These are phyloP conservation scores for Microtus richardsoni DNA, from an alignment of 2,113 vertebrate genomes.

Conservation along the genomic window DNA sequence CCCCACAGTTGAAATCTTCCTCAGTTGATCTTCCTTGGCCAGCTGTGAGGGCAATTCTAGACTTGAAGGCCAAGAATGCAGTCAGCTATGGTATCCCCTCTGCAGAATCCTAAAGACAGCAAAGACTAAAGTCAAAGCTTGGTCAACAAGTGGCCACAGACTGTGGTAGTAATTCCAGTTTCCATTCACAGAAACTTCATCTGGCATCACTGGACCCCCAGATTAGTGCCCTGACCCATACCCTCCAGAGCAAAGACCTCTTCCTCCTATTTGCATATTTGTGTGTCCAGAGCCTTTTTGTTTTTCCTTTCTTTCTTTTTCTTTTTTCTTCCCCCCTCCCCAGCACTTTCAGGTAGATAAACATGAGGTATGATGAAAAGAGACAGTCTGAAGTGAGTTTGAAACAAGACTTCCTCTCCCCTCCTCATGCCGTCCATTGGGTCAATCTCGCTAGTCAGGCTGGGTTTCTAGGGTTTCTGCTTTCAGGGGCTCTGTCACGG, in stretches of 20 bases:
- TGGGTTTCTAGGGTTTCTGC: neutral
- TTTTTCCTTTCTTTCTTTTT: neutral
- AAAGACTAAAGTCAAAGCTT: neutral
- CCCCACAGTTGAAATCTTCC: slow-evolving; percentile 27
- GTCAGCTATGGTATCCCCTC: neutral
- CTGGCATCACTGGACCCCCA: neutral
- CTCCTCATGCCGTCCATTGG: neutral
- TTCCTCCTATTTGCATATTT: neutral
- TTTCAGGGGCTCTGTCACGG: neutral
- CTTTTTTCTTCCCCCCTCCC: accelerated
- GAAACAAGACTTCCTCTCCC: neutral
- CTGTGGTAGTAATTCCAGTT: neutral
- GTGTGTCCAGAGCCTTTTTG: neutral
- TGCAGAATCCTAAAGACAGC: neutral
- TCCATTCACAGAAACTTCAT: neutral
- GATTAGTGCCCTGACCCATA: accelerated
- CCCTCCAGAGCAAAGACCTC: accelerated
- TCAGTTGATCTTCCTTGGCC: neutral
- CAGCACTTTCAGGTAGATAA: neutral
- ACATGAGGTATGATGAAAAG: neutral
- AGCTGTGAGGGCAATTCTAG: neutral
- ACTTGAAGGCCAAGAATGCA: neutral
- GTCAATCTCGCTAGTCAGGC: neutral
- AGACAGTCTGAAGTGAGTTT: neutral
- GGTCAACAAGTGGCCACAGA: slow-evolving; percentile 64